Base-by-base conservation (phyloP, 2,113 vertebrate species). In the Paedocypris sp. region DNA sequence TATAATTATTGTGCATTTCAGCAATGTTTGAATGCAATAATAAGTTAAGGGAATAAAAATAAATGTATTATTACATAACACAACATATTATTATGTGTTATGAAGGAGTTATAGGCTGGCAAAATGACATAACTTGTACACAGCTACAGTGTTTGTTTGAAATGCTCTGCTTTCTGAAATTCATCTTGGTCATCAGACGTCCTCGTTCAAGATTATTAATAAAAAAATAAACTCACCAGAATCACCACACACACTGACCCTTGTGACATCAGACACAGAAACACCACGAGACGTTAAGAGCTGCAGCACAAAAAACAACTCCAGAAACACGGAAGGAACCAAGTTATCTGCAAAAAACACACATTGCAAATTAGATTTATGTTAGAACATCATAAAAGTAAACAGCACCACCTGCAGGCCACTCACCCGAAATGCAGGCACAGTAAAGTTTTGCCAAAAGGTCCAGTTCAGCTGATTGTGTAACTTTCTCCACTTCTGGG, bases 271-370 rank as follows among this genome's bases (percentile, higher is more conserved):
- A 2, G 70, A 64, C 60, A 46, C 36, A 35, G 70, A 53, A 31
- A 73, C 65, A 2, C 85, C 87, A 57, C 82, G 85, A 67, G 87
- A 92, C 2, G 93, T 97, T 45, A 99, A 82, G 54, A 99, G 75
- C 71, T 98, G 95, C 73, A 97, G 83, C 68, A 94, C 82, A 72
- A 99, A 97, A 83, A 94, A 99, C 23, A 99, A 85, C 84, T 99
- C 95, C 85, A 96, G 68, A 68, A 98, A 94, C 72, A 99, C 87
- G 74, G 91, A 98, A 58, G 95, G 93, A 63, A 98, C 93, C 4
- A 97, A 68, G 72, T 99, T 97, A 80, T 92, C 95, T 98, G 77
- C 2, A 66, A 74, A 26, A 72, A 59, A 70, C 0, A 11, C 45
- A 22, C 23, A 38, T 29, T 10, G 1, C 41, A 33, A n/a, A 9